Evolutionary conservation across 2,888 invertebrate species (phyloP).

Genomic region (Trisateles emortualis): DNA sequence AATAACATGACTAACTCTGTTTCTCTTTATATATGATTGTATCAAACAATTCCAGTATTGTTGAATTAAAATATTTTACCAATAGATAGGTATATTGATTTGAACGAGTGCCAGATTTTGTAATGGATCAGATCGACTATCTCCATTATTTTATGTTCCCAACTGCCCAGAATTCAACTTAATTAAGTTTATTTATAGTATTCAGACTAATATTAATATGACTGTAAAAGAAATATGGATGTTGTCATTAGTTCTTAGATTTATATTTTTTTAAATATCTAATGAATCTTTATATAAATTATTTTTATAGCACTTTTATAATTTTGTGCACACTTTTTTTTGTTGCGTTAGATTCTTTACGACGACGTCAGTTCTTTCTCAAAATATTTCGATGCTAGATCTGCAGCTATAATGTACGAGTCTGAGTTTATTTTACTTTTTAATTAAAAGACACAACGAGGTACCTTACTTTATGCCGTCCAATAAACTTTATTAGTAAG

Average conservation of each 20-base stretch:
- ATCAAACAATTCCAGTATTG: no score
- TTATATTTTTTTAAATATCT: no score
- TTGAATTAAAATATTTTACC: slow-evolving; percentile 5
- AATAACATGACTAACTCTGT: no score
- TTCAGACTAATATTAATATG: no score
- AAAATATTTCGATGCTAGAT: neutral
- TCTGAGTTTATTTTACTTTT: slow-evolving; percentile 1
- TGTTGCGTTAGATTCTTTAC: no score
- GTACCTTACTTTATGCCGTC: slow-evolving; percentile 44
- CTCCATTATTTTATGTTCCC: slow-evolving; percentile 18
- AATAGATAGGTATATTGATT: neutral
- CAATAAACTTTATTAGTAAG: slow-evolving; percentile 22
- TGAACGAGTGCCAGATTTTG: neutral
- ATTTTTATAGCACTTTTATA: no score
- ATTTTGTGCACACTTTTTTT: neutral
- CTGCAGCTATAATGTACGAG: neutral
- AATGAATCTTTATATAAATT: no score
- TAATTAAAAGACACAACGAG: slow-evolving; percentile 24
- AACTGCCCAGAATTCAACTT: neutral
- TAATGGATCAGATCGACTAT: slow-evolving; percentile 11
- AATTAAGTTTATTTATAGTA: no score
- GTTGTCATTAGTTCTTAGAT: no score
- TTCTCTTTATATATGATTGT: no score
- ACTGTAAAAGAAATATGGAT: no score
- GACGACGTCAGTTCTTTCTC: neutral